Base-by-base conservation (phyloP, 2,888 invertebrate genomes). In the Aphidius colemani region DNA sequence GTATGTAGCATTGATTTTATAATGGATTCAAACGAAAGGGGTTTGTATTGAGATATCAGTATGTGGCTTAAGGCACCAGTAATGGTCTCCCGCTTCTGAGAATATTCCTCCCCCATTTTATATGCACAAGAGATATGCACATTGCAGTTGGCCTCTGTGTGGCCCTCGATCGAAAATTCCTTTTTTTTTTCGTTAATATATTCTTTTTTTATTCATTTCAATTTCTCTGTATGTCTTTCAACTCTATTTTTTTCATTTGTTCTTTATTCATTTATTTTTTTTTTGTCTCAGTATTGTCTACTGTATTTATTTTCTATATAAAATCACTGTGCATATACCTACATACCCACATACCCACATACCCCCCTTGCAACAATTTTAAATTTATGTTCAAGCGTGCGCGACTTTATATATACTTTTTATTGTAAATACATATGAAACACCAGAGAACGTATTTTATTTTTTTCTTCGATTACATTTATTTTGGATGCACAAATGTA, bases 41-140 rank as follows among this genome's bases (percentile, higher is more conserved):
- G 76, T 76, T 78, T 74, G 78, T 81, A 82, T 82, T 81, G 79
- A 82, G 81, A 82, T 81, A 82, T 81, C 80, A 81, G 81, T 78
- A 79, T 77, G 78, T 78, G 77, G 73, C 73, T 72, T 61, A n/a
- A 71, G 73, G 75, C 74, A 75, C 75, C 74, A 72, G 80, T 80
- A 81, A 80, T 80, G 80, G 79, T 69, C 80, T 79, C 74, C 73
- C 72, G 74, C 67, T 81, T 81, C 81, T 77, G 67, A 73, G 80
- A 81, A 81, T 50, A 46, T 49, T 13, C 41, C 53, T 51, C 41
- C 53, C 46, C 50, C 51, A 66, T 71, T 73, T 72, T 74, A 71
- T 71, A 71, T 71, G 72, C 45, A 61, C 50, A 72, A 73, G 71
- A 71, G 71, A 76, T 76, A 75, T 73, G 64, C 64, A 66, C 65